Percentiles rank a stretch among this genome's conserved stretches.
Conservation (phyloP, 2,888 invertebrate species). For the Autographa pulchrina region DNA sequence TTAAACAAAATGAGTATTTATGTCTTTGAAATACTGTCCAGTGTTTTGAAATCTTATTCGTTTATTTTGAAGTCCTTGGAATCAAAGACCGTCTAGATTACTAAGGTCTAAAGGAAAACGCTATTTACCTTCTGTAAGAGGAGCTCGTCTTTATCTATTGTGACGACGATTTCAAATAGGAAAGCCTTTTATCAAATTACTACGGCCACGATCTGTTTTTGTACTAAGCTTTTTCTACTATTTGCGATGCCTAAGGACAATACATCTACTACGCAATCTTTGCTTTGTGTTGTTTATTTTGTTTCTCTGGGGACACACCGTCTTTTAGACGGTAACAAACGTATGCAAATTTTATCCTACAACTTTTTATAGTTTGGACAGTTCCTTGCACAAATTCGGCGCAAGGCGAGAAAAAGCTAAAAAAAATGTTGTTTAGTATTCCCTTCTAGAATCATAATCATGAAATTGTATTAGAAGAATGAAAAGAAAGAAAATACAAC, state of each 20-base stretch:
- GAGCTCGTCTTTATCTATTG: constrained; percentile 13
- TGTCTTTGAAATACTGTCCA: not conserved
- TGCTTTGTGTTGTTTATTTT: not conserved
- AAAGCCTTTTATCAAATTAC: constrained; percentile 16
- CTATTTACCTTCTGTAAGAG: constrained; percentile 15
- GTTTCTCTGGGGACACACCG: not conserved
- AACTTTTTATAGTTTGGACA: not conserved
- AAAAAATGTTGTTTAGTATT: not conserved
- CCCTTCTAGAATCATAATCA: not conserved
- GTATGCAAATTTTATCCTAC: constrained; percentile 4
- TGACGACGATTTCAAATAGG: constrained; percentile 13
- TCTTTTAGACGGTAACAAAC: not conserved
- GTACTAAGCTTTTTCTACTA: not conserved
- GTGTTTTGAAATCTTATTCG: not conserved
- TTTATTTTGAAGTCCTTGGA: constrained; percentile 7
- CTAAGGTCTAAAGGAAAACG: constrained; percentile 8
- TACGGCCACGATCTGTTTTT: constrained; percentile 8
- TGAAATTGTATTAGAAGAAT: not conserved
- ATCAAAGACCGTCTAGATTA: not conserved
- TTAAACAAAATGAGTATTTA: constrained; percentile 1
- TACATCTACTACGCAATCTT: not conserved
- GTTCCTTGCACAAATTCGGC: not conserved
- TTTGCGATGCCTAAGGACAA: constrained; percentile 2
- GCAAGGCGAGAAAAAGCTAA: not conserved
- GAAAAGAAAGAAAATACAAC: not conserved